A percentile compares a stretch with the other conserved stretches of the same genome.
phyloP scores from a whole-genome alignment of 1,140 invertebrate genomes.

The Arctopsyche grandis region DNA sequence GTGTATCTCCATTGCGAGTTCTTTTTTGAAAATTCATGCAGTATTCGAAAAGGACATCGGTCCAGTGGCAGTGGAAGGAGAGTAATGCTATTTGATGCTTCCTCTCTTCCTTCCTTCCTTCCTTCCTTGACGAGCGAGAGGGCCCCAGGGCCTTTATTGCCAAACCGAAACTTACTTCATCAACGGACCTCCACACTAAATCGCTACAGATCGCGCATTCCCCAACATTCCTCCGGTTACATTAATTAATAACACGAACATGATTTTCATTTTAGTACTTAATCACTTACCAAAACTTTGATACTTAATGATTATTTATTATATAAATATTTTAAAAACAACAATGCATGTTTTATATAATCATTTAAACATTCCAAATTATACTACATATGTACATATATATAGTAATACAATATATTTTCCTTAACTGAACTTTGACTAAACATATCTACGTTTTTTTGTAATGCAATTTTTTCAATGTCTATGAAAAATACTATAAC shows the following conservation, averaged over 20 bases:
- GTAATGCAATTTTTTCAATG: too few species aligned
- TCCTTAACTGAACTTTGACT: too few species aligned
- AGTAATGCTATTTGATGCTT: conserved; percentile 40
- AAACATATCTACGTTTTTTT: too few species aligned
- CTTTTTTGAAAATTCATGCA: background rate
- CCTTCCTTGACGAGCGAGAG: conserved; percentile 17
- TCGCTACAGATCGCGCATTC: conserved; percentile 8
- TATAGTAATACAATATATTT: too few species aligned
- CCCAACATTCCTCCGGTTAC: background rate
- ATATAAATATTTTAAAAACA: too few species aligned
- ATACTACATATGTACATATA: too few species aligned
- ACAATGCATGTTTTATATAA: too few species aligned
- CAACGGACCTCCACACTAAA: conserved; percentile 6
- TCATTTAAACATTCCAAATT: too few species aligned
- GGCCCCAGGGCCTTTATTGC: conserved; percentile 30
- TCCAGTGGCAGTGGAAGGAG: background rate
- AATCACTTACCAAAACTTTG: too few species aligned
- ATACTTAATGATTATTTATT: too few species aligned
- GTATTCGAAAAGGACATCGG: background rate
- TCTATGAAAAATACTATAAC: too few species aligned
- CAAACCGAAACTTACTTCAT: conserved; percentile 32
- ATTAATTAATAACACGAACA: background rate
- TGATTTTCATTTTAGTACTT: too few species aligned
- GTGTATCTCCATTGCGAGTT: background rate
- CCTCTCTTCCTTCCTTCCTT: conserved; percentile 35